Evolutionary conservation across 2,113 vertebrate species (phyloP).

Genomic region (Hassar affinis): DNA sequence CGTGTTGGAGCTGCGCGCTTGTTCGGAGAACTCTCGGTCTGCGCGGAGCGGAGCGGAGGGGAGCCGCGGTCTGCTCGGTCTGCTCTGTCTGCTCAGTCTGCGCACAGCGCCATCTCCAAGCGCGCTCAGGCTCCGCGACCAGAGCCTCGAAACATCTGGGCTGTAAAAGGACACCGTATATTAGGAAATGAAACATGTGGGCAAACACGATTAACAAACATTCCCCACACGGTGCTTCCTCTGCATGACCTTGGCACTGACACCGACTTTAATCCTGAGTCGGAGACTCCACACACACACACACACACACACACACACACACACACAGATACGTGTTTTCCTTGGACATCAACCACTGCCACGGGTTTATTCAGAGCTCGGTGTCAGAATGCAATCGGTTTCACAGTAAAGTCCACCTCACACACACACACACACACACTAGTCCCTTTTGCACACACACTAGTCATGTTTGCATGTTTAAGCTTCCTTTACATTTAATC

Average conservation of each 20-base stretch:
- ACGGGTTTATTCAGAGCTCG: background rate
- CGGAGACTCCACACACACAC: too few relatives aligned
- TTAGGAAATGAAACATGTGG: slow-evolving; percentile 24
- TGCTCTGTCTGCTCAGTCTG: slow-evolving; percentile 70
- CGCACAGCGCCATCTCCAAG: slow-evolving; percentile 76
- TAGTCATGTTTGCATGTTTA: slow-evolving; percentile 2
- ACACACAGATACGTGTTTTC: too few relatives aligned
- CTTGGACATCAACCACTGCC: background rate
- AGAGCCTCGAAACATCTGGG: slow-evolving; percentile 32
- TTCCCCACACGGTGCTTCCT: slow-evolving; percentile 9
- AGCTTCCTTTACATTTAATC: background rate
- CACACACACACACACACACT: too few relatives aligned
- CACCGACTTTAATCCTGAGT: too few relatives aligned
- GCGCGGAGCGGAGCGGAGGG: too few relatives aligned
- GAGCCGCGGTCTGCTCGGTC: too few relatives aligned
- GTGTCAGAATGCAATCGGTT: background rate
- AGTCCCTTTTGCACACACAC: too few relatives aligned
- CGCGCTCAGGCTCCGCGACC: slow-evolving; percentile 20
- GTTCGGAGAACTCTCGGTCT: slow-evolving; percentile 64
- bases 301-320: too few relatives aligned
- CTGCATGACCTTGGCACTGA: background rate
- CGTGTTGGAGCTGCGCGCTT: slow-evolving; percentile 52
- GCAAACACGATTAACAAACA: background rate
- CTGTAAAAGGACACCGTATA: slow-evolving; percentile 31
- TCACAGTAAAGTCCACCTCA: background rate